Evolutionary conservation across 2,888 invertebrate genomes (phyloP), one percentile per base, ranked within the genome.

Genomic region (Coelogynopora nodosa): DNA sequence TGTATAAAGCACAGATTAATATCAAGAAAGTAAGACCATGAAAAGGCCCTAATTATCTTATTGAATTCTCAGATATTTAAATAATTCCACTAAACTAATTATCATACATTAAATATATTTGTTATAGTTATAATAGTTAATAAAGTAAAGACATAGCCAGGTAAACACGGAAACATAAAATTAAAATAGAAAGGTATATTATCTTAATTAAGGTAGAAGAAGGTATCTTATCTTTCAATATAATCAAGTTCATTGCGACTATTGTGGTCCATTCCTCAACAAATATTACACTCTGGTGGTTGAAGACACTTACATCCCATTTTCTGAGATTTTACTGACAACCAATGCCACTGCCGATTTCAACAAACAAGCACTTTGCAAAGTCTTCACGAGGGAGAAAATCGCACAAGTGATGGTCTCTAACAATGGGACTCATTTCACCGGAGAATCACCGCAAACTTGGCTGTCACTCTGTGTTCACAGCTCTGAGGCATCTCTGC

Each of bases 361-460:
- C 83, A 82, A 10, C 2, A 74, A 74, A 26, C 74, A 74, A 26
- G 74, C 74, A 74, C 23, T 74, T 10, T 26, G 23, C 18, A 74
- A 74, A 23, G 5, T 74, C 23, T 74, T 74, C 18, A n/a, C 27
- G 74, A 49, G 74, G 74, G 74, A 74, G 2, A 26, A 2, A n/a
- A 74, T 74, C 27, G 74, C 74, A n/a, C 74, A 74, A 74, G 83
- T 82, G 30, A 30, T 82, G 10, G 83, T 82, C 18, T 2, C 83
- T 27, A 29, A 82, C 28, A 82, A 82, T 82, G 83, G 83, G 28
- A 82, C n/a, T 10, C 83, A 82, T 28, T 82, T 82, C 23, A 30
- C 83, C 2, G 23, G 83, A 30, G 30, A 82, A 82, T 2, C 13
- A 2, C 83, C 28, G 2, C 83, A 82, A 28, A 28, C 30, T n/a